phyloP scores from a whole-genome alignment of 1,140 invertebrate genomes.

The Lordiphosa mommai region DNA sequence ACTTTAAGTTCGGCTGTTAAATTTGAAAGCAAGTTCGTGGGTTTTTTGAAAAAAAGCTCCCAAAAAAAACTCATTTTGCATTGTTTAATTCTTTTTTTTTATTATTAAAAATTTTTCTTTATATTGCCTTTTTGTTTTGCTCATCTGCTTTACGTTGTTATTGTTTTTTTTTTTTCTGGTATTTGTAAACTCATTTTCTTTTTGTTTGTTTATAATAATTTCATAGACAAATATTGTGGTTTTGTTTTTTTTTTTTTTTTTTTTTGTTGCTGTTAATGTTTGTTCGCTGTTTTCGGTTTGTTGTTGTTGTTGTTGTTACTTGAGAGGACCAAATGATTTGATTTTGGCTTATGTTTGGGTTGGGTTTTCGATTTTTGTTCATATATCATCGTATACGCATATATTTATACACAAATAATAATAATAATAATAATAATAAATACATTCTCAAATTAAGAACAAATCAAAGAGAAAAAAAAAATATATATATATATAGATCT shows the following conservation, averaged over 20 bases:
- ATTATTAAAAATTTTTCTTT: constrained; percentile 72
- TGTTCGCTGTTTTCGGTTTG: constrained; percentile 12
- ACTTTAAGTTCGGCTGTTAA: too few relatives aligned
- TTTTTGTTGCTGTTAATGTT: constrained; percentile 14
- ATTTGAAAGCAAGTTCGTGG: too few relatives aligned
- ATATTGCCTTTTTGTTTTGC: constrained; percentile 65
- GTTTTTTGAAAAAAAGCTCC: too few relatives aligned
- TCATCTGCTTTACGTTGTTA: constrained; percentile 35
- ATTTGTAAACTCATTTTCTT: constrained; percentile 11
- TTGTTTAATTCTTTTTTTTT: constrained; percentile 53
- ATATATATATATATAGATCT: constrained; percentile 26
- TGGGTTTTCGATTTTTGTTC: background rate
- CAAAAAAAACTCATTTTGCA: background rate
- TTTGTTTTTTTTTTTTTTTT: constrained; percentile 23
- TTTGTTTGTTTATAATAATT: constrained; percentile 43
- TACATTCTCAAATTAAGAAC: constrained; percentile 10
- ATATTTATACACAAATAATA: constrained; percentile 12
- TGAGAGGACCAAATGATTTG: constrained; percentile 1
- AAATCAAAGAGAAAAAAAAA: background rate
- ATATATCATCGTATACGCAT: constrained; percentile 8
- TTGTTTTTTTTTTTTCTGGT: constrained; percentile 1
- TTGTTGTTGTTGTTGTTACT: constrained; percentile 1
- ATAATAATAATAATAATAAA: constrained; percentile 10
- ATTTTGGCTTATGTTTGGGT: background rate
- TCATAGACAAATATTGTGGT: constrained; percentile 49